phyloP scores from a whole-genome alignment of 2,797 vertebrate genomes.

The Lithobates sylvaticus region DNA sequence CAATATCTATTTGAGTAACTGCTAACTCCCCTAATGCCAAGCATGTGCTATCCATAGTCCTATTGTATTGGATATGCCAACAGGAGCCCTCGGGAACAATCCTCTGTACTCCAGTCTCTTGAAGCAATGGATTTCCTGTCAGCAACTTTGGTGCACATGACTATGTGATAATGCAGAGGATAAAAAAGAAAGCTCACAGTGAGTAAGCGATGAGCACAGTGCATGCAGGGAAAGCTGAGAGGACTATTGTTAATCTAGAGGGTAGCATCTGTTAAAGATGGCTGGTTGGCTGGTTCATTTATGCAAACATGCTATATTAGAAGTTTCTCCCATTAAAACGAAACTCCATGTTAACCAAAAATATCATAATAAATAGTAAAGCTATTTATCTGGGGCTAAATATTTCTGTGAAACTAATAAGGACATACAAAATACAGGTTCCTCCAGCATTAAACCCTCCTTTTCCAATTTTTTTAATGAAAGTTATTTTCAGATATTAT shows the following conservation, averaged over 20 bases:
- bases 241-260: background rate
- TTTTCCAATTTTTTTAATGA: too few species aligned
- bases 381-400: too few species aligned
- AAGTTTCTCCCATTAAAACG: too few species aligned
- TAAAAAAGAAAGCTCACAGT: background rate
- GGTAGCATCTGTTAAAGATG: too few species aligned
- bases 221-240: constrained; percentile 7
- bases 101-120: background rate
- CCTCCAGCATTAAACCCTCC: too few species aligned
- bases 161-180: constrained; percentile 28
- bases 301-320: too few species aligned
- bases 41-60: background rate
- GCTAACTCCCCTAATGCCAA: background rate
- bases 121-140: constrained; percentile 11
- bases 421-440: too few species aligned
- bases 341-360: too few species aligned
- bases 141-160: constrained; percentile 10
- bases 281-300: too few species aligned
- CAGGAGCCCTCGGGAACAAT: background rate
- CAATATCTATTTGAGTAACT: background rate
- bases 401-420: too few species aligned
- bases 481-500: too few species aligned
- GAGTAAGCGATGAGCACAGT: constrained; percentile 10
- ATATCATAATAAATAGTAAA: too few species aligned
- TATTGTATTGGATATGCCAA: constrained; percentile 13